These are phyloP conservation scores for Plagodis pulveraria DNA, from an alignment of 2,888 invertebrate species.

Conservation along the genomic window DNA sequence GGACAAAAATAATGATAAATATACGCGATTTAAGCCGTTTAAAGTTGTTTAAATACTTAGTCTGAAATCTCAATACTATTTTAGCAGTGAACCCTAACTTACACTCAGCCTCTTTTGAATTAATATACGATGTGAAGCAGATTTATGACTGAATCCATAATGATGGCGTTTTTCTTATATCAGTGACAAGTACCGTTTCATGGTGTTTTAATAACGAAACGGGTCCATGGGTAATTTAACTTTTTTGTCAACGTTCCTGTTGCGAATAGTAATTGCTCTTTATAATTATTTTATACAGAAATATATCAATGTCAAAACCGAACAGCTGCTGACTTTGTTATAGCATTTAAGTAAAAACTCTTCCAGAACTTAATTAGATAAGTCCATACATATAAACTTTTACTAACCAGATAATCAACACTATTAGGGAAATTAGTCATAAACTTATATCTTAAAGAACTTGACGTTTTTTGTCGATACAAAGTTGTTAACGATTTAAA, in stretches of 20 bases:
- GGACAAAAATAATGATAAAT: too few relatives aligned
- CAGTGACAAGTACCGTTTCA: constrained; percentile 25
- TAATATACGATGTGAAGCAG: constrained; percentile 17
- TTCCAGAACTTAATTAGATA: not conserved
- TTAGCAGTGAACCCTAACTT: constrained; percentile 4
- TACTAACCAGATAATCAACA: too few relatives aligned
- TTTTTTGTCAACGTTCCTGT: constrained; percentile 23
- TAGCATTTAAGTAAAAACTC: too few relatives aligned
- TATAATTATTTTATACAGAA: not conserved
- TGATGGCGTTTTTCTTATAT: constrained; percentile 25
- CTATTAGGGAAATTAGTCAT: not conserved
- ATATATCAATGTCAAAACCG: constrained; percentile 11
- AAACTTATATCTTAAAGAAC: not conserved
- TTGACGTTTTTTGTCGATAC: not conserved
- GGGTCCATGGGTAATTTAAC: constrained; percentile 23
- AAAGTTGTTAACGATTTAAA: not conserved
- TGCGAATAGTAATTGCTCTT: constrained; percentile 5
- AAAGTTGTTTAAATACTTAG: too few relatives aligned
- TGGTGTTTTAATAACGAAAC: constrained; percentile 24
- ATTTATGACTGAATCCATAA: constrained; percentile 33
- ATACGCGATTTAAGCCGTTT: too few relatives aligned
- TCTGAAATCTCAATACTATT: too few relatives aligned
- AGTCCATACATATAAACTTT: too few relatives aligned
- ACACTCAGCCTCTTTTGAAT: not conserved
- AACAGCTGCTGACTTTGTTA: too few relatives aligned